A percentile compares a stretch with the other conserved stretches of the same genome.
Evolutionary conservation across 2,797 vertebrate genomes (phyloP).

Genomic region (Megaceryle alcyon): DNA sequence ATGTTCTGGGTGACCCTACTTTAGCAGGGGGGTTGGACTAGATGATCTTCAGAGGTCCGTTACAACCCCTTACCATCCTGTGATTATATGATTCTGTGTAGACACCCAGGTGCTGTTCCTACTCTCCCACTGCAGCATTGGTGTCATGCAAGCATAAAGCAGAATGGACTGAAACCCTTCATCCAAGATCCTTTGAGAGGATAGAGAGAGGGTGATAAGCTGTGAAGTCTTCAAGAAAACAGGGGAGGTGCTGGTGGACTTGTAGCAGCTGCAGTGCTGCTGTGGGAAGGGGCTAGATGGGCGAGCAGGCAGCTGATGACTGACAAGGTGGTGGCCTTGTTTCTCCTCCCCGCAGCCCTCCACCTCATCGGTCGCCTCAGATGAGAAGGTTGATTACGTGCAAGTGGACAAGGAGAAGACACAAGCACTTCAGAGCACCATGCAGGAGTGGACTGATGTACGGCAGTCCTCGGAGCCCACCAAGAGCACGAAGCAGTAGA

Average conservation of each 20-base stretch:
- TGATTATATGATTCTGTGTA: not conserved
- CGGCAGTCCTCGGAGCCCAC: slow-evolving; percentile 93
- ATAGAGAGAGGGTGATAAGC: not conserved
- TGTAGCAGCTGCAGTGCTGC: fast-evolving
- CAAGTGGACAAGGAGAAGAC: slow-evolving; percentile 99
- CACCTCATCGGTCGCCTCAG: slow-evolving; percentile 93
- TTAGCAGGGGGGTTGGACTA: not conserved
- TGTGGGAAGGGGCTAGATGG: not conserved
- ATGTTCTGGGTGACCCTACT: not conserved
- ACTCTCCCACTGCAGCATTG: not conserved
- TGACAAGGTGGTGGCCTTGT: not conserved
- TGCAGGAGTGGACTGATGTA: slow-evolving; percentile 99
- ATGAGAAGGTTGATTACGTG: slow-evolving; percentile 98
- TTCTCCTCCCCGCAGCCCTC: slow-evolving; percentile 85
- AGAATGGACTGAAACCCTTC: not conserved
- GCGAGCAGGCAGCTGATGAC: not conserved
- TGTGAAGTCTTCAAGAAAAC: not conserved
- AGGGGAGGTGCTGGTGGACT: not conserved
- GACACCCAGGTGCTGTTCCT: not conserved
- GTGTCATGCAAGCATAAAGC: not conserved
- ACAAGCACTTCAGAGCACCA: slow-evolving; percentile 95
- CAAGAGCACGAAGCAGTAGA: slow-evolving; percentile 87
- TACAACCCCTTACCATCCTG: not conserved
- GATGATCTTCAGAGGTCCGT: not conserved
- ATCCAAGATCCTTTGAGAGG: not conserved